A percentile compares a stretch with the other conserved stretches of the same genome.
phyloP scores from a whole-genome alignment of 2,888 invertebrate genomes.

The Coecobrya sp. region DNA sequence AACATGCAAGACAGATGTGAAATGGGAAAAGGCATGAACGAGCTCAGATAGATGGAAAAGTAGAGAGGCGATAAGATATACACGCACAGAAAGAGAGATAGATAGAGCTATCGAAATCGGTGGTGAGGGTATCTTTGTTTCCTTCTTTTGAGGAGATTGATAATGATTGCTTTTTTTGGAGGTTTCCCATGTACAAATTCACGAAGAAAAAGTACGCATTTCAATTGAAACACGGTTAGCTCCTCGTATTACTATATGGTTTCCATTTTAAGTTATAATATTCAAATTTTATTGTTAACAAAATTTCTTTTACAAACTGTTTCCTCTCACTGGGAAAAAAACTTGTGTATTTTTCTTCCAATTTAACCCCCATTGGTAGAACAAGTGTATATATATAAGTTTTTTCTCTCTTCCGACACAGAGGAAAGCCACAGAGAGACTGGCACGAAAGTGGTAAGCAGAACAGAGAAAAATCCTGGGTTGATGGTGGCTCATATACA shows the following conservation, averaged over 20 bases:
- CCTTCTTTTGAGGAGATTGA: not conserved
- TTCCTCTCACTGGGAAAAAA: not conserved
- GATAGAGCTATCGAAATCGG: conserved; percentile 1
- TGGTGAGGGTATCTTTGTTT: not conserved
- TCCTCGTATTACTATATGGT: not conserved
- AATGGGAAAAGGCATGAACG: conserved; percentile 22
- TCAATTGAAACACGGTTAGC: not conserved
- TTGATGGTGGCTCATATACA: not conserved
- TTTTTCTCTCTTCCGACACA: conserved; percentile 70
- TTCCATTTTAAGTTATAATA: not conserved
- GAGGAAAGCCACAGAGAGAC: conserved; percentile 78
- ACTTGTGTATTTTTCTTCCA: not conserved
- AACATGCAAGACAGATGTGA: conserved; percentile 25
- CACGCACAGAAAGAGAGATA: not conserved
- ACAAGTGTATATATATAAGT: not conserved
- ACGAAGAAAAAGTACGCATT: not conserved
- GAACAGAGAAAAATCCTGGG: conserved; percentile 47
- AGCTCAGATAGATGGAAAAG: not conserved
- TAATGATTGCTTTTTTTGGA: conserved; percentile 31
- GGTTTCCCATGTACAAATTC: not conserved
- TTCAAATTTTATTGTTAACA: not conserved
- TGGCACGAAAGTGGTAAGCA: conserved; percentile 55
- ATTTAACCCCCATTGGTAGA: not conserved
- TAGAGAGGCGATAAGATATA: not conserved
- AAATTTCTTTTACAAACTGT: not conserved